phyloP scores from a whole-genome alignment of 2,888 invertebrate genomes.

The Epinotia demarniana region DNA sequence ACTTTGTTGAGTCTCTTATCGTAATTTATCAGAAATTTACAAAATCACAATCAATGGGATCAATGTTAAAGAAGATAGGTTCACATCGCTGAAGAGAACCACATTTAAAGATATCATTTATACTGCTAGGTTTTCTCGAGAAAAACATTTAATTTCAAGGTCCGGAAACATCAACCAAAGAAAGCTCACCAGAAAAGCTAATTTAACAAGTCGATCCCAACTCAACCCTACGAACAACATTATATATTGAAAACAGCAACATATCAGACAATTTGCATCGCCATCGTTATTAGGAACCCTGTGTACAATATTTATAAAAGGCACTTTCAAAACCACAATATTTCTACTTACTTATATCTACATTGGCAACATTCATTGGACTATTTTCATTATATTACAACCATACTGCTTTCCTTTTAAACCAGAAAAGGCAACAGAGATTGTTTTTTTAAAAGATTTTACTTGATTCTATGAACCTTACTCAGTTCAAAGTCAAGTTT shows the following conservation, averaged over 20 bases:
- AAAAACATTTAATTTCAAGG: too few relatives aligned
- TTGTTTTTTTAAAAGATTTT: slow-evolving; percentile 46
- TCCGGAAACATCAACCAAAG: too few relatives aligned
- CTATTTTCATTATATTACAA: slow-evolving; percentile 51
- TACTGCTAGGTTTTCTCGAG: too few relatives aligned
- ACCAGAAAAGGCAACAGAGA: slow-evolving; percentile 67
- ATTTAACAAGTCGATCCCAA: slow-evolving; percentile 5
- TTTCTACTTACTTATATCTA: slow-evolving; percentile 39
- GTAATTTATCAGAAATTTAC: too few relatives aligned
- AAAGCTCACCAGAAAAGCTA: too few relatives aligned
- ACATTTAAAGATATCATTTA: too few relatives aligned
- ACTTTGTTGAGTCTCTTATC: too few relatives aligned
- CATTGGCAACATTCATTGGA: slow-evolving; percentile 38
- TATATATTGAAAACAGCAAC: slow-evolving; percentile 34
- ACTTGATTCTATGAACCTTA: slow-evolving; percentile 51
- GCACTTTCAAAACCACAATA: slow-evolving; percentile 34
- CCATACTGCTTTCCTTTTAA: slow-evolving; percentile 64
- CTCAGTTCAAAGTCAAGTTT: slow-evolving; percentile 50
- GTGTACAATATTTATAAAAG: slow-evolving; percentile 37
- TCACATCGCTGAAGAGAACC: too few relatives aligned
- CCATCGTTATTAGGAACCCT: slow-evolving; percentile 39
- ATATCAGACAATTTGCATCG: slow-evolving; percentile 25
- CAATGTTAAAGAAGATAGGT: too few relatives aligned
- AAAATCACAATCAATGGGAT: too few relatives aligned
- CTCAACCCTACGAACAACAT: slow-evolving; percentile 9